phyloP scores from a whole-genome alignment of 2,888 invertebrate species.

The Suillia variegata region DNA sequence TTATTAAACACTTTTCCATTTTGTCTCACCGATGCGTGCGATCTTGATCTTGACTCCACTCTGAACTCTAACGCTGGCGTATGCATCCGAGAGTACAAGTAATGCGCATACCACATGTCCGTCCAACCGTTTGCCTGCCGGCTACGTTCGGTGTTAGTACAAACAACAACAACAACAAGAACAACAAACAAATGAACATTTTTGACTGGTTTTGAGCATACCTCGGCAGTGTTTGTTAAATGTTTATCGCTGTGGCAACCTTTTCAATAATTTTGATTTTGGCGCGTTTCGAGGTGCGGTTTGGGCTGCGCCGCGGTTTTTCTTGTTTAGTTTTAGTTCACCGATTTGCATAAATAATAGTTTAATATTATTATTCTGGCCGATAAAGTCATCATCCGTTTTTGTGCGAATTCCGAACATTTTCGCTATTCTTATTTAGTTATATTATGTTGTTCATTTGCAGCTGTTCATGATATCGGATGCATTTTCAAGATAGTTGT shows the following conservation, averaged over 20 bases:
- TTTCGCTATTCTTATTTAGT: not conserved
- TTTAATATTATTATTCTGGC: not conserved
- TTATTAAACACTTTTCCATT: too few relatives aligned
- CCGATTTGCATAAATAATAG: not conserved
- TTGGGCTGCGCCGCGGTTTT: not conserved
- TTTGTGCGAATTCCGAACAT: not conserved
- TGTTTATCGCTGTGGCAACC: too few relatives aligned
- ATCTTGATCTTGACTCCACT: not conserved
- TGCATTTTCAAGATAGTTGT: not conserved
- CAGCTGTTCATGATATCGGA: not conserved
- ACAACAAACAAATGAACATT: too few relatives aligned
- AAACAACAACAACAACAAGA: too few relatives aligned
- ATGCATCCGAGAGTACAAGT: not conserved
- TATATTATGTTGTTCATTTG: not conserved
- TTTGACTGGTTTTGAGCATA: too few relatives aligned
- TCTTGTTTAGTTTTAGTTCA: not conserved
- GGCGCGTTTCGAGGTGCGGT: not conserved
- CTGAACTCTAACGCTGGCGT: not conserved
- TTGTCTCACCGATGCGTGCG: too few relatives aligned
- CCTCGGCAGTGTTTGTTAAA: too few relatives aligned
- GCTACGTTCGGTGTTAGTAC: too few relatives aligned
- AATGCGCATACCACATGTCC: too few relatives aligned
- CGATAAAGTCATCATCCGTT: slow-evolving; percentile 5
- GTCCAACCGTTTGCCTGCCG: slow-evolving; percentile 7
- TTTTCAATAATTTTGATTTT: not conserved